Base-by-base conservation (phyloP, 2,888 invertebrate genomes). In the Theristus sp. region DNA sequence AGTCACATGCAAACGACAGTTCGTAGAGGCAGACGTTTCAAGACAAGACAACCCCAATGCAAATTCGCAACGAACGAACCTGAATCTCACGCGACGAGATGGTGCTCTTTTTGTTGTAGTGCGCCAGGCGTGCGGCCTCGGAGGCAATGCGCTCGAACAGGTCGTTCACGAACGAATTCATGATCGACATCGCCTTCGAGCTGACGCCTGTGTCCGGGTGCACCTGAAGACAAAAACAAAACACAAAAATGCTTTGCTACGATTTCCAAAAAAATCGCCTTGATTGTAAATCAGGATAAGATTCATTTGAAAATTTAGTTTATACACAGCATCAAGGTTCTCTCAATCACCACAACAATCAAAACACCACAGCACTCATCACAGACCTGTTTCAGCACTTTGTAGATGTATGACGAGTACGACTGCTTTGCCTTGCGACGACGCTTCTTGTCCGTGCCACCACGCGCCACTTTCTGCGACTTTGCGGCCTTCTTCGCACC, bases 111-210 rank as follows among this genome's bases (percentile, higher is more conserved):
- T 83, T 83, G 64, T 80, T 80, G 70, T 82, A 82, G 17, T 80
- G 80, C 0, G 82, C 82, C 62, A 85, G 70, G 58, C 81, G 80
- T 28, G 68, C 68, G n/a, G 71, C 67, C 61, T 71, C 71, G 0
- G 78, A 75, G 0, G 84, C 84, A 55, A 86, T 82, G 55, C 82
- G 80, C 71, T 86, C 84, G 68, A 86, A 78, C 68, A 84, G 82
- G 66, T 86, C 85, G 66, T 82, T 83, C 0, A 86, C 82, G 64
- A 85, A 85, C 67, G 81, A 82, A 73, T 84, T 84, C 83, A 85
- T 84, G 65, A 85, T 84, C 66, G 79, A 73, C 82, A 84, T 84
- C 0, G 84, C 82, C 67, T 84, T 83, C 28, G 79, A 80, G 0
- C 84, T 83, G 59, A 85, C 82, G 0, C 83, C 82, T 52, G 82